phyloP scores from a whole-genome alignment of 2,113 vertebrate genomes.

The Spea multiplicata region DNA sequence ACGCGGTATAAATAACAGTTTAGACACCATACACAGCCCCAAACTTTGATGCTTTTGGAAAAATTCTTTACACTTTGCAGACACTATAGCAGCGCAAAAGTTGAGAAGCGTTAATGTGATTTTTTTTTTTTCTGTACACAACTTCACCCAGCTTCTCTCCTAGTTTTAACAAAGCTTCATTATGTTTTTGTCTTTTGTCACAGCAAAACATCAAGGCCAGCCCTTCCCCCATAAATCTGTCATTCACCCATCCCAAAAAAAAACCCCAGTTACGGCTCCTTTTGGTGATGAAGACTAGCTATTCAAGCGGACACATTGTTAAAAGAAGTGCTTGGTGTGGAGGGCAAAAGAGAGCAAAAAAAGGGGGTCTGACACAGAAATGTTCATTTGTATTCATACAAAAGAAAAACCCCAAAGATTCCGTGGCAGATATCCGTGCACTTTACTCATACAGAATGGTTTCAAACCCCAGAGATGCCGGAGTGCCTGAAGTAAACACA shows the following conservation, averaged over 20 bases:
- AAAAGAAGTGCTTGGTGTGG: conserved; percentile 4
- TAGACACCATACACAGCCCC: background rate
- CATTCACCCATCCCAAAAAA: conserved; percentile 10
- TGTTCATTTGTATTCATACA: background rate
- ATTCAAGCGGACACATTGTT: conserved; percentile 16
- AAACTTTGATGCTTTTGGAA: background rate
- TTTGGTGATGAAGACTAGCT: background rate
- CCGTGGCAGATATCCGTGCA: no score
- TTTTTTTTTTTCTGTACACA: background rate
- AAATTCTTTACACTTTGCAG: background rate
- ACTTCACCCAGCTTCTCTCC: background rate
- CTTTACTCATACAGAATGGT: no score
- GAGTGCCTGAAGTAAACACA: no score
- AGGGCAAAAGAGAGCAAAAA: background rate
- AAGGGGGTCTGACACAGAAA: background rate
- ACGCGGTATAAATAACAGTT: background rate
- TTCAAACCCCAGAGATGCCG: no score
- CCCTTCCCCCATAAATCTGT: conserved; percentile 17
- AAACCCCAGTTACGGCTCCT: background rate
- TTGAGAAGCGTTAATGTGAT: background rate
- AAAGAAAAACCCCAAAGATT: no score
- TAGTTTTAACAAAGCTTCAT: background rate
- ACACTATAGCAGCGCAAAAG: background rate
- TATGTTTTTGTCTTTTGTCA: background rate
- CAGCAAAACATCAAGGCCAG: background rate